phyloP scores from a whole-genome alignment of 1,140 invertebrate species.

The Nephotettix cincticeps region DNA sequence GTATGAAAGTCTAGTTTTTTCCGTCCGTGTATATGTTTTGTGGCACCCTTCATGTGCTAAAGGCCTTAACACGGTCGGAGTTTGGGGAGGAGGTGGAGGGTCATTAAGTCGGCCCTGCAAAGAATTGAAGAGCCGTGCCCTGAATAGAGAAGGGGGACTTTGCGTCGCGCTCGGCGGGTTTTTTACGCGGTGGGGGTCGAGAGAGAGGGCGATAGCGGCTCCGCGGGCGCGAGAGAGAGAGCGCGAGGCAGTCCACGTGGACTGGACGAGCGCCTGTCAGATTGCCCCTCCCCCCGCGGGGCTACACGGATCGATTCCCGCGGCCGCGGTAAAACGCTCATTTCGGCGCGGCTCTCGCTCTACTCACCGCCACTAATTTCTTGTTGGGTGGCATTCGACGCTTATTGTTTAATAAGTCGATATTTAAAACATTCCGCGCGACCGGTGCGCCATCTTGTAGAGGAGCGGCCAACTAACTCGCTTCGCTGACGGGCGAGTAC shows the following conservation, averaged over 20 bases:
- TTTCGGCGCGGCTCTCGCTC: constrained; percentile 28
- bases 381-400: constrained; percentile 20
- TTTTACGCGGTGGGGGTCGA: constrained; percentile 27
- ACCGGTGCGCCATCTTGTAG: neutral
- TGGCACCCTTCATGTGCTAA: constrained; percentile 35
- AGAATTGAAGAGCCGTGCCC: constrained; percentile 11
- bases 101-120: constrained; percentile 36
- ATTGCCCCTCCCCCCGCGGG: neutral
- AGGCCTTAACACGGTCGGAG: constrained; percentile 27
- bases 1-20: constrained; percentile 29
- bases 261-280: constrained; percentile 4
- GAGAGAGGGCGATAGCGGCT: neutral
- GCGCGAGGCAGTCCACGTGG: constrained; percentile 3
- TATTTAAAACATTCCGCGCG: constrained; percentile 11
- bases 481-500: too few species aligned
- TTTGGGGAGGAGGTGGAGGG: constrained; percentile 22
- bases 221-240: constrained; percentile 8
- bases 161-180: constrained; percentile 23
- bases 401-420: constrained; percentile 22
- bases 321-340: constrained; percentile 33
- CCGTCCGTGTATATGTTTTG: constrained; percentile 33
- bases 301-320: constrained; percentile 24
- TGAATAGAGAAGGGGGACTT: constrained; percentile 30
- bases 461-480: too few species aligned
- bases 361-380: constrained; percentile 19